Base-by-base conservation (phyloP, 2,888 invertebrate genomes). In the Tipula vernalis region DNA sequence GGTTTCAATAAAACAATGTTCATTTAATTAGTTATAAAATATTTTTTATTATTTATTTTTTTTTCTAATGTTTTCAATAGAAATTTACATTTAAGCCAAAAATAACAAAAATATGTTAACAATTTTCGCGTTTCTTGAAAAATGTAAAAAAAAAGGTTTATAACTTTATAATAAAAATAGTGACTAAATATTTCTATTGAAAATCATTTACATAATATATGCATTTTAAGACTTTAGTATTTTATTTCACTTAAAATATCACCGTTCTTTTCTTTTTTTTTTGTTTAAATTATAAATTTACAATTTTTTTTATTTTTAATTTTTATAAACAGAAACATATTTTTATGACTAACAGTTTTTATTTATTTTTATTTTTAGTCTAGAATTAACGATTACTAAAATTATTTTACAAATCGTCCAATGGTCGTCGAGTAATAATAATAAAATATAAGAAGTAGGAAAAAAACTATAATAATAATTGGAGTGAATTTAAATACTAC, bases 331-430 rank as follows among this genome's bases (percentile, higher is more conserved):
- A 71, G 71, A 71, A 18, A 71, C 71, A 71, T 71, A 71, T 71
- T 71, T 71, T 71, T 71, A 71, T 71, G 71, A 71, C 71, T 71
- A 71, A 71, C 71, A 71, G 71, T 71, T 28, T 71, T 71, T 71
- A 71, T 71, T 71, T 71, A 71, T 18, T 57, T 57, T 57, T 57
- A 57, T 57, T 71, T 71, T 71, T 71, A 71, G 71, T 18, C 71
- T 71, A 71, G 71, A 71, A 71, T 71, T 71, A 71, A 71, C 71
- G 71, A 71, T 71, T 71, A 71, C 71, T 71, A 71, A 71, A 71
- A 71, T 71, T 71, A 71, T 83, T 39, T 36, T 86, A 87, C 88
- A 91, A 91, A 90, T 91, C 91, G 91, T 91, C 91, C 91, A 90
- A 90, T 91, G 91, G 91, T 91, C 91, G 91, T 89, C 89, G 89